Percentiles rank a stretch among this genome's conserved stretches.
These are phyloP conservation scores for Hypotaenidia philippensis DNA, from an alignment of 2,797 vertebrate species.

Conservation along the genomic window DNA sequence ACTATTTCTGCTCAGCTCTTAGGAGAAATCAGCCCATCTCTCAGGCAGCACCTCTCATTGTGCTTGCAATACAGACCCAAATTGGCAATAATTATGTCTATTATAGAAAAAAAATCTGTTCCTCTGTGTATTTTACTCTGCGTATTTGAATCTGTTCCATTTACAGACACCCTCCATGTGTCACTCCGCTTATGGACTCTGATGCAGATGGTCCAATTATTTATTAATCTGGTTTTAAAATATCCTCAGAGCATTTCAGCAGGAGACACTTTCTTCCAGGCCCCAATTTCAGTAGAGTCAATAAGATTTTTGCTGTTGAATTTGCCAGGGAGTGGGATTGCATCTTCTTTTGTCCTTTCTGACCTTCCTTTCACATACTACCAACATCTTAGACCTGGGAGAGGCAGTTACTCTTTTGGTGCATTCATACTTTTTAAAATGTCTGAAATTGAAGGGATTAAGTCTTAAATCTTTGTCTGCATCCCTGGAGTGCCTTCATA, in stretches of 20 bases:
- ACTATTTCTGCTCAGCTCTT: slow-evolving; percentile 24
- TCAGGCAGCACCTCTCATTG: slow-evolving; percentile 10
- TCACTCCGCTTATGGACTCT: slow-evolving; percentile 38
- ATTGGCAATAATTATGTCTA: slow-evolving; percentile 44
- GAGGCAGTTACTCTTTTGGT: not conserved
- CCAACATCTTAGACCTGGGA: not conserved
- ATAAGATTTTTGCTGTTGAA: slow-evolving; percentile 10
- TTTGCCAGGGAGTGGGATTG: not conserved
- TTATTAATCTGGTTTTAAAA: slow-evolving; percentile 71
- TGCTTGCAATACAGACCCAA: slow-evolving; percentile 3
- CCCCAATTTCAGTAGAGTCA: slow-evolving; percentile 39
- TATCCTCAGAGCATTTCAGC: slow-evolving; percentile 42
- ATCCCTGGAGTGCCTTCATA: slow-evolving; percentile 2
- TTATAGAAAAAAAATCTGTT: slow-evolving; percentile 31
- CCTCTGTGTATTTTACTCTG: slow-evolving; percentile 53
- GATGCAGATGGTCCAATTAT: slow-evolving; percentile 68
- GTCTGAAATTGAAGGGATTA: not conserved
- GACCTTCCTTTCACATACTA: slow-evolving; percentile 32
- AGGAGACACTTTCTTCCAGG: slow-evolving; percentile 44
- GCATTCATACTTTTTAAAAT: slow-evolving; percentile 21
- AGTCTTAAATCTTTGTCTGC: not conserved
- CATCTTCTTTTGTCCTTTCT: slow-evolving; percentile 25
- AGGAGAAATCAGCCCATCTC: slow-evolving; percentile 32
- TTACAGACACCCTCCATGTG: slow-evolving; percentile 58
- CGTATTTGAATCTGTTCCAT: slow-evolving; percentile 57